Evolutionary conservation across 2,797 vertebrate species (phyloP), one percentile per base, ranked within the genome.

Genomic region (Sebastes nivosus): DNA sequence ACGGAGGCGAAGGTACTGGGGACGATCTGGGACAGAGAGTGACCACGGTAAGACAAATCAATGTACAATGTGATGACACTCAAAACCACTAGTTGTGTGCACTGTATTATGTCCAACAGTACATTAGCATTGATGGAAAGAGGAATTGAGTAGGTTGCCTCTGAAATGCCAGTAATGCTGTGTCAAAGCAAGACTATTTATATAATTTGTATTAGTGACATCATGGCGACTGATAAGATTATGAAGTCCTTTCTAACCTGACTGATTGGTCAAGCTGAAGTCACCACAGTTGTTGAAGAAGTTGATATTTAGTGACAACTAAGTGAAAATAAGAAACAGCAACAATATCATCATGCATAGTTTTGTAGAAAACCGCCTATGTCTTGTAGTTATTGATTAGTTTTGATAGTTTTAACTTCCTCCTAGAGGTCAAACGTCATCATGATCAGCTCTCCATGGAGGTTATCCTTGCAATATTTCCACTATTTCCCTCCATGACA

Each of bases 1-100:
- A 29, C 95, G 99, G 83, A 94, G 99, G 3, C 95, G 98, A 32
- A 95, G 99, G 11, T 99, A 99, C 96, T 99, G 99, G 99, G 99
- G 98, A 1, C 96, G 99, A 14, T 99, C 98, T 0, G 99, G 99
- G 79, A 99, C 98, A 0, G 99, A 99, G 90, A 99, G 99, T 0
- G 99, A 99, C 92, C 99, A 99, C 0, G 98, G 98, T 99, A 94
- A 97, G 97, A 72, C 11, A 4, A 18, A 67, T 4, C 1, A 52
- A 12, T 34, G 13, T 42, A 71, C 27, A 67, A 14, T 5, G 7
- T 27, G 24, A 38, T 14, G 4, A 13, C 14, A n/a, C 57, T 54
- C 2, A 22, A 38, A 60, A 30, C 34, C 9, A 8, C 3, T 18
- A 6, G 20, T 2, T 58, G 55, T 22, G 6, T 25, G 8, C 4